phyloP scores from a whole-genome alignment of 2,888 invertebrate genomes.

The Trypoxylon attenuatum region DNA sequence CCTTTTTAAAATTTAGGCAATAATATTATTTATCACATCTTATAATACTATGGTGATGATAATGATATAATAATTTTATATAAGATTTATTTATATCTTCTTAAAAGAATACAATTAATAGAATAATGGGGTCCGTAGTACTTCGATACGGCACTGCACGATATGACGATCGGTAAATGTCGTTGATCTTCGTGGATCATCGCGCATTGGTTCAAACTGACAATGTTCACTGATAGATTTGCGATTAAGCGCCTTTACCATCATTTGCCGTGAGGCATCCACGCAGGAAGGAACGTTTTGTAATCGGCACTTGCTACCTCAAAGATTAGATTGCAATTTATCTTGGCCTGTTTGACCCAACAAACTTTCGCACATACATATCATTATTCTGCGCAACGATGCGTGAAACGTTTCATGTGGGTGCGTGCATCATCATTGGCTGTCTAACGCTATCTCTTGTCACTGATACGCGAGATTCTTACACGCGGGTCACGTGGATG shows the following conservation, averaged over 20 bases:
- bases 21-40: too few species aligned
- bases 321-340: constrained; percentile 41
- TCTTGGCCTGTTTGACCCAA: constrained; percentile 37
- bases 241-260: constrained; percentile 6
- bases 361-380: constrained; percentile 4
- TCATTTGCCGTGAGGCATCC: constrained; percentile 36
- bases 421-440: constrained; percentile 23
- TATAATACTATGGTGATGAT: too few species aligned
- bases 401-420: constrained; percentile 9
- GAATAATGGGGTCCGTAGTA: not conserved
- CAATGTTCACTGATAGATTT: constrained; percentile 6
- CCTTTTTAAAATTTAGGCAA: too few species aligned
- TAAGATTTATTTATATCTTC: too few species aligned
- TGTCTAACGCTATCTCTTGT: too few species aligned
- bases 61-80: too few species aligned
- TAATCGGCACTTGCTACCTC: constrained; percentile 24
- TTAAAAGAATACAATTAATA: too few species aligned
- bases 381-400: constrained; percentile 5
- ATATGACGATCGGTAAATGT: constrained; percentile 12
- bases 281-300: constrained; percentile 22
- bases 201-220: constrained; percentile 30
- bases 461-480: too few species aligned
- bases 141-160: constrained; percentile 1
- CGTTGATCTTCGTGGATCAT: constrained; percentile 29
- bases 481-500: not conserved